Evolutionary conservation across 2,888 invertebrate species (phyloP).

Genomic region (Leuctra nigra): DNA sequence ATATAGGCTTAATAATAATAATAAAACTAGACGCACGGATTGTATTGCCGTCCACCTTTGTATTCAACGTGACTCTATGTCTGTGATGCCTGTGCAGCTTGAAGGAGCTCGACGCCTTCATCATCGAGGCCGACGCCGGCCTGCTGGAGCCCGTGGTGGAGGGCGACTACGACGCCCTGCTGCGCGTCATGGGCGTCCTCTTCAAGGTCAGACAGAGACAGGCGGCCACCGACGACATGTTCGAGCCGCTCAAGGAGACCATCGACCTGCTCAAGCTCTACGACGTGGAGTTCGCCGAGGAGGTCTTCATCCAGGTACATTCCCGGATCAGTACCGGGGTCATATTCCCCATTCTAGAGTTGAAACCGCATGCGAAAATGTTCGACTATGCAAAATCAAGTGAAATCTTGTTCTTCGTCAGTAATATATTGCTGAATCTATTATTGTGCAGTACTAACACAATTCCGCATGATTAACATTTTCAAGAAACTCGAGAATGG

Average conservation of each 20-base stretch:
- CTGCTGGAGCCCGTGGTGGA: slow-evolving; percentile 66
- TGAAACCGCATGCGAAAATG: no score
- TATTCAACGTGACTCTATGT: background rate
- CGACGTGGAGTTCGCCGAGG: slow-evolving; percentile 80
- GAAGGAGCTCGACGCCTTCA: slow-evolving; percentile 69
- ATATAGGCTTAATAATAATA: no score
- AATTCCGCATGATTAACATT: no score
- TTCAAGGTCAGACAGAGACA: slow-evolving; percentile 71
- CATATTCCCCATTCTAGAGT: no score
- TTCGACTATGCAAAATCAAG: no score
- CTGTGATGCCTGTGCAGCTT: slow-evolving; percentile 46
- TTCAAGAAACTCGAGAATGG: no score
- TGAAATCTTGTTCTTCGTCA: no score
- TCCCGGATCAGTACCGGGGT: no score
- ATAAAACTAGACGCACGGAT: no score
- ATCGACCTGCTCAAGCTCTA: slow-evolving; percentile 79
- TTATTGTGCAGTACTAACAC: no score
- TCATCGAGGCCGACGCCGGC: slow-evolving; percentile 63
- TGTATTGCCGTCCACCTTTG: no score
- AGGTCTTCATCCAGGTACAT: slow-evolving; percentile 34
- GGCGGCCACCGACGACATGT: slow-evolving; percentile 76
- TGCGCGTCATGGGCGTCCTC: slow-evolving; percentile 77
- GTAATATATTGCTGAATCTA: no score
- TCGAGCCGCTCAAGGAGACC: slow-evolving; percentile 79
- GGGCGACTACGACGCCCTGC: slow-evolving; percentile 78